A percentile compares a stretch with the other conserved stretches of the same genome.
Conservation (phyloP, 2,797 vertebrate genomes). For the Aulostomus chinensis region DNA sequence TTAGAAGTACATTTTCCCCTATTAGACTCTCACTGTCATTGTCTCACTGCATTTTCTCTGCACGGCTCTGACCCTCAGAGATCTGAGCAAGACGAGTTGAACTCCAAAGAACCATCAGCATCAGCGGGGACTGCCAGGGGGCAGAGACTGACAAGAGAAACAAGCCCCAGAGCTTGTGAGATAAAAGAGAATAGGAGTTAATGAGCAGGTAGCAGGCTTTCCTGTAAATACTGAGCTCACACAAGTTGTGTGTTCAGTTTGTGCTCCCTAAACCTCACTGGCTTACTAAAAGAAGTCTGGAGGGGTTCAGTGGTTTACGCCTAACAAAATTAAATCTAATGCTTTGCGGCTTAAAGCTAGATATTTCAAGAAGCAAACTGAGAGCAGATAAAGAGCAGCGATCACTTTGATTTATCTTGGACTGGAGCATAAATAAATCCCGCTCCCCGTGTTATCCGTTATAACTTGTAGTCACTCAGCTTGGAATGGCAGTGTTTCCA, state of each 20-base stretch:
- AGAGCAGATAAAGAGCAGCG: too few relatives aligned
- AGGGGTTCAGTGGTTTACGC: too few relatives aligned
- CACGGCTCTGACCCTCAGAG: conserved; percentile 26
- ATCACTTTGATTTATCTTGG: too few relatives aligned
- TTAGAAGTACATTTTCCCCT: conserved; percentile 3
- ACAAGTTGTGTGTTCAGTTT: conserved; percentile 37
- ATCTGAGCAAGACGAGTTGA: conserved; percentile 43
- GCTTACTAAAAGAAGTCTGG: too few relatives aligned
- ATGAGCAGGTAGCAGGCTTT: conserved; percentile 63
- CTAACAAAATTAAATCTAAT: too few relatives aligned
- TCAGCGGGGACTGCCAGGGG: conserved; percentile 55
- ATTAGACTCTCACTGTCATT: conserved; percentile 4
- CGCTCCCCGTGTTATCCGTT: too few relatives aligned
- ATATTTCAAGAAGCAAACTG: too few relatives aligned
- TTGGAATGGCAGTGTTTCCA: too few relatives aligned
- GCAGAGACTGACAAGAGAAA: conserved; percentile 57
- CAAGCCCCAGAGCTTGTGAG: conserved; percentile 49
- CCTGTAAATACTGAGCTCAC: conserved; percentile 41
- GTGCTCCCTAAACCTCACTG: conserved; percentile 18
- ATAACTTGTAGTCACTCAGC: too few relatives aligned
- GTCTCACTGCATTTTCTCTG: conserved; percentile 13
- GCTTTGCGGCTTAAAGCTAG: too few relatives aligned
- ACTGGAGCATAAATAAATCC: too few relatives aligned
- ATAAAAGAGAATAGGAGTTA: conserved; percentile 66
- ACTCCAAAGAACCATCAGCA: conserved; percentile 44